These are phyloP conservation scores for Harpagus bidentatus DNA, from an alignment of 2,113 vertebrate genomes.

Conservation along the genomic window DNA sequence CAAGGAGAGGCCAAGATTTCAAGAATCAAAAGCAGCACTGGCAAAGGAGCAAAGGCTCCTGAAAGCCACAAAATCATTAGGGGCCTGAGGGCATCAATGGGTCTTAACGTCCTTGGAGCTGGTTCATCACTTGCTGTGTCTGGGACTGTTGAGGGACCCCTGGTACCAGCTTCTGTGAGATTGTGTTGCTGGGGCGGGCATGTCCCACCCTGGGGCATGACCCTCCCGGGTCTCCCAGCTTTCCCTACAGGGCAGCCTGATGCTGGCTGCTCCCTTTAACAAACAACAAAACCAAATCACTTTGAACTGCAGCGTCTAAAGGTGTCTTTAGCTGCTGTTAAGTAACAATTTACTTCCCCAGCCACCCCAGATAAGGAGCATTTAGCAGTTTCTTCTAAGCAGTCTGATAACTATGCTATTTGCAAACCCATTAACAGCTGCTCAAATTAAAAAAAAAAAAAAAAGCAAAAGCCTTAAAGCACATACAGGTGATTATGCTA, in stretches of 20 bases:
- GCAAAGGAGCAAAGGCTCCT: not conserved
- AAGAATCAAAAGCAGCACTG: not conserved
- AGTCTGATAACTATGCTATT: not conserved
- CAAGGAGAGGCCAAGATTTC: not conserved
- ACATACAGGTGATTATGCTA: not conserved
- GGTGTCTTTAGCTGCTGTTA: not conserved
- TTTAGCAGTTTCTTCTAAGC: not conserved
- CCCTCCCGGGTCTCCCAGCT: not conserved
- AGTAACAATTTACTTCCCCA: not conserved
- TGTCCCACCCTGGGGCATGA: too few relatives aligned
- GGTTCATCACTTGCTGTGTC: not conserved
- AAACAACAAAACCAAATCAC: not conserved
- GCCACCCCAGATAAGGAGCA: not conserved
- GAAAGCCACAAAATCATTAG: not conserved
- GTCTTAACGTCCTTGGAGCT: not conserved
- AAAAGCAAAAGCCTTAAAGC: not conserved
- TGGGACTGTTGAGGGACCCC: rapidly evolving
- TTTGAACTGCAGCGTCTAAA: not conserved
- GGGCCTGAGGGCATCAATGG: not conserved
- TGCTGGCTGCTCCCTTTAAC: not conserved
- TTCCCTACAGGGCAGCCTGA: not conserved
- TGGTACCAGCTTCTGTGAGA: rapidly evolving
- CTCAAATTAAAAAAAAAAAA: not conserved
- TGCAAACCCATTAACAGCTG: not conserved
- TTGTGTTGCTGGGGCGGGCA: not conserved